phyloP scores from a whole-genome alignment of 2,888 invertebrate species.

The Ormyrus labotus region DNA sequence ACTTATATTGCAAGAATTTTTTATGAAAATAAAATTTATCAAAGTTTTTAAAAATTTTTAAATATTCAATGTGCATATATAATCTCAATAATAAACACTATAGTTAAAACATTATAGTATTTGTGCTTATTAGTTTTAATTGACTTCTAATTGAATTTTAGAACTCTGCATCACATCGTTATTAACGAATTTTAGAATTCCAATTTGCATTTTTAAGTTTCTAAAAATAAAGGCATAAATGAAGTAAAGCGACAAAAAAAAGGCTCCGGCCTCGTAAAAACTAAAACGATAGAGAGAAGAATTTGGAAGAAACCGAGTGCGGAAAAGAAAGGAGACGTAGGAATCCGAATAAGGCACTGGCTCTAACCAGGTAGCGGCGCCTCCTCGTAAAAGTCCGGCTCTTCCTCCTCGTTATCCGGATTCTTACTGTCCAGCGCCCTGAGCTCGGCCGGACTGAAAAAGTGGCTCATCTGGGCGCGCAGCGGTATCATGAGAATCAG shows the following conservation, averaged over 20 bases:
- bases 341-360: slow-evolving; percentile 63
- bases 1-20: no score
- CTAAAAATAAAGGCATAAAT: slow-evolving; percentile 9
- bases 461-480: slow-evolving; percentile 82
- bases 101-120: not conserved
- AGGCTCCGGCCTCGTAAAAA: not conserved
- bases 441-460: slow-evolving; percentile 89
- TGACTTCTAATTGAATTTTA: not conserved
- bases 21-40: no score
- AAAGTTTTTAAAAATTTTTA: no score
- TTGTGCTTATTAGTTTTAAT: not conserved
- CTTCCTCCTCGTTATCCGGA: slow-evolving; percentile 89
- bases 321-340: slow-evolving; percentile 51
- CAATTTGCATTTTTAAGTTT: no score
- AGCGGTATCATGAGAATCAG: slow-evolving; percentile 94
- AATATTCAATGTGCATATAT: no score
- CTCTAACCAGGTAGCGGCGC: slow-evolving; percentile 88
- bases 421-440: slow-evolving; percentile 92
- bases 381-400: slow-evolving; percentile 96
- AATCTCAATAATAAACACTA: no score
- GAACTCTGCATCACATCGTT: no score
- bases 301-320: not conserved
- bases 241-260: not conserved
- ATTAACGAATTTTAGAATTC: no score
- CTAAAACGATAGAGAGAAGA: not conserved